Evolutionary conservation across 2,797 vertebrate species (phyloP).

Genomic region (Trachurus trachurus): DNA sequence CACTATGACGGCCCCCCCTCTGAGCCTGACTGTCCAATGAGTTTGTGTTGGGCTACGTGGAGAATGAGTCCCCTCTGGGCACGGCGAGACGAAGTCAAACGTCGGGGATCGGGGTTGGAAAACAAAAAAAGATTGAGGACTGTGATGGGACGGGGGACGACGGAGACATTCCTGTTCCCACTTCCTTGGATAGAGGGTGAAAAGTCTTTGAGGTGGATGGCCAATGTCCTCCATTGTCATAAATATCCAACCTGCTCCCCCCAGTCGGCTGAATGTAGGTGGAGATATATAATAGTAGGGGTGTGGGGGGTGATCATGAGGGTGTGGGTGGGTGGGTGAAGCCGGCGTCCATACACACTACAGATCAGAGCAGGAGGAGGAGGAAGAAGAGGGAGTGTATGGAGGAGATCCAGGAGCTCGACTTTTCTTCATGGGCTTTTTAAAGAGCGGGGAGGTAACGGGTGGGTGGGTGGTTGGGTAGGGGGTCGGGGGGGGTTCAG

Average conservation of each 20-base stretch:
- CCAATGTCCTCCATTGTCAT: slow-evolving; percentile 62
- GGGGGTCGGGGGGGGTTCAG: slow-evolving; percentile 1
- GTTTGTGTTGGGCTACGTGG: slow-evolving; percentile 52
- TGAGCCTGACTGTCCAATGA: slow-evolving; percentile 56
- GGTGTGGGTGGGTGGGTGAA: slow-evolving; percentile 16
- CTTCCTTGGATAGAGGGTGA: slow-evolving; percentile 43
- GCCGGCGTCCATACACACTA: slow-evolving; percentile 67
- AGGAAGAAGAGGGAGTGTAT: slow-evolving; percentile 49
- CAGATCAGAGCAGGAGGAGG: slow-evolving; percentile 70
- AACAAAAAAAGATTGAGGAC: slow-evolving; percentile 30
- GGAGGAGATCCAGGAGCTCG: slow-evolving; percentile 69
- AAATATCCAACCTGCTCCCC: slow-evolving; percentile 55
- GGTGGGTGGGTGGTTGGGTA: no score
- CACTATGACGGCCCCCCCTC: slow-evolving; percentile 35
- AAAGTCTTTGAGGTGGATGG: slow-evolving; percentile 57
- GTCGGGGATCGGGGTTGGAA: slow-evolving; percentile 54
- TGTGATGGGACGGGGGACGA: slow-evolving; percentile 5
- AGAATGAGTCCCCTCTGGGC: slow-evolving; percentile 45
- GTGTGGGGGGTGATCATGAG: slow-evolving; percentile 7
- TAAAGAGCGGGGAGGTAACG: slow-evolving; percentile 44
- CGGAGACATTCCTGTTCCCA: slow-evolving; percentile 37
- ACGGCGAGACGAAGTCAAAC: slow-evolving; percentile 14
- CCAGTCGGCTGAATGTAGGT: slow-evolving; percentile 33
- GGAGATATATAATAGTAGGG: slow-evolving; percentile 4
- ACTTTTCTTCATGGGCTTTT: slow-evolving; percentile 71